These are phyloP conservation scores for Cherax destructor DNA, from an alignment of 1,140 invertebrate genomes.

Conservation along the genomic window DNA sequence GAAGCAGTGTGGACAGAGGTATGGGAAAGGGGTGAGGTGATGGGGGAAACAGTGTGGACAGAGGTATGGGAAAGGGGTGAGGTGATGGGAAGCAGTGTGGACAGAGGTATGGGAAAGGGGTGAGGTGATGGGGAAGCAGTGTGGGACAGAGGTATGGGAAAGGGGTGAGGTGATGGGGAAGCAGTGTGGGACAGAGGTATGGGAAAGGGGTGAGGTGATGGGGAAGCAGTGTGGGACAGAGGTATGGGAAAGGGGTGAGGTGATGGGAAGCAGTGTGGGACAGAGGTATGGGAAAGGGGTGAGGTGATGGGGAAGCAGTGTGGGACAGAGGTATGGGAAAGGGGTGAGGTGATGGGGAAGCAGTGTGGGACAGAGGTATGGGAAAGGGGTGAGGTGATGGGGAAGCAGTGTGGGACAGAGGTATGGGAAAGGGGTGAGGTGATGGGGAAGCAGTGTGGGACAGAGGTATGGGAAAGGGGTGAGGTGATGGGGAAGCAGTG, in stretches of 20 bases:
- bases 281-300: neutral
- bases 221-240: constrained; percentile 13
- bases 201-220: neutral
- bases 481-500: neutral
- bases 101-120: neutral
- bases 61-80: neutral
- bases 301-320: neutral
- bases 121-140: neutral
- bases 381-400: neutral
- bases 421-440: neutral
- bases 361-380: neutral
- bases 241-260: neutral
- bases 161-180: neutral
- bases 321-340: neutral
- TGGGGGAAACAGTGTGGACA: neutral
- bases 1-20: constrained; percentile 9
- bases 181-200: neutral
- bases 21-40: neutral
- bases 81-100: neutral
- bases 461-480: neutral
- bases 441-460: neutral
- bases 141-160: neutral
- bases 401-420: neutral
- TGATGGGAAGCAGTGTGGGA: neutral
- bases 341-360: neutral